Conservation (phyloP, 2,888 invertebrate genomes). For the Athetis lepigone region DNA sequence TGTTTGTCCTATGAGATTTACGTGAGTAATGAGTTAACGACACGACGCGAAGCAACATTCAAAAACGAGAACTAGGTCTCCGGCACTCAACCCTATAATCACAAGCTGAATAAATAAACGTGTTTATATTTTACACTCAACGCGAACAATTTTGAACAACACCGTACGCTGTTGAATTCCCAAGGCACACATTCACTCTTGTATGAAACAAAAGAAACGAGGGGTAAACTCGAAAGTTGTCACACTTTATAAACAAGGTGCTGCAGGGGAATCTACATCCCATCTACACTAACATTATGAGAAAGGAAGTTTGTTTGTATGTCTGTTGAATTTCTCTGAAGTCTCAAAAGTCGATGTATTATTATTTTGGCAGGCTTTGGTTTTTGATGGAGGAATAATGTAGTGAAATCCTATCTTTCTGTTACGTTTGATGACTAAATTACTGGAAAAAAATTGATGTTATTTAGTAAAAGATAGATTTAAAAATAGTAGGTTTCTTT, state of each 20-base stretch:
- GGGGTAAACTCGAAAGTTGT: slow-evolving; percentile 62
- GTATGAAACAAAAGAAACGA: slow-evolving; percentile 64
- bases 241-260: slow-evolving; percentile 62
- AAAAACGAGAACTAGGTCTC: slow-evolving; percentile 12
- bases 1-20: slow-evolving; percentile 29
- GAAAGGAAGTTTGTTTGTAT: slow-evolving; percentile 13
- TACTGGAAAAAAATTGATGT: too few species aligned
- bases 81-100: slow-evolving; percentile 44
- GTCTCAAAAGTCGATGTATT: neutral
- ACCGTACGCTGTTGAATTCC: slow-evolving; percentile 50
- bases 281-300: slow-evolving; percentile 42
- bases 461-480: too few species aligned
- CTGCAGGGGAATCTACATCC: slow-evolving; percentile 52
- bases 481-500: too few species aligned
- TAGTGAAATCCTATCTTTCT: neutral
- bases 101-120: slow-evolving; percentile 59
- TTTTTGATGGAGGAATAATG: neutral
- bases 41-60: neutral
- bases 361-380: slow-evolving; percentile 1
- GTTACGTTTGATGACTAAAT: neutral
- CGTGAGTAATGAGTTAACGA: slow-evolving; percentile 25
- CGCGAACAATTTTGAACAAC: slow-evolving; percentile 58
- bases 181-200: slow-evolving; percentile 61
- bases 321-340: slow-evolving; percentile 23
- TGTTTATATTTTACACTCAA: slow-evolving; percentile 52